A percentile compares a stretch with the other conserved stretches of the same genome.
Conservation (phyloP, 2,888 invertebrate genomes). For the Drosophila kuntzei region DNA sequence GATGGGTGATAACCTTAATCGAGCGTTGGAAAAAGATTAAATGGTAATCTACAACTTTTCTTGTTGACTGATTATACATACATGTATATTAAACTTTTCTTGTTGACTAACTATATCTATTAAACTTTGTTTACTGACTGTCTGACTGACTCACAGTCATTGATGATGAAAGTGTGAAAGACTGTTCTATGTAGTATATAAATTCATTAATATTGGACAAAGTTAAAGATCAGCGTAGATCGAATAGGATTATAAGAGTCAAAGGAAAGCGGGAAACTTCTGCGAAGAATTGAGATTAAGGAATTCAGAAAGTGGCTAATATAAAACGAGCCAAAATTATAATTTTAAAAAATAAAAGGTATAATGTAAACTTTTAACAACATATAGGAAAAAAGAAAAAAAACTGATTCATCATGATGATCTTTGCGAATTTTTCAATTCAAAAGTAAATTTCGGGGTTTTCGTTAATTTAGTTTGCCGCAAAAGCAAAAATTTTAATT, state of each 20-base stretch:
- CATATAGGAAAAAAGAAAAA: background rate
- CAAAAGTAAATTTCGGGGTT: constrained; percentile 36
- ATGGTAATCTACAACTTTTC: constrained; percentile 4
- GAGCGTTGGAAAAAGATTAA: constrained; percentile 2
- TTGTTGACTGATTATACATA: background rate
- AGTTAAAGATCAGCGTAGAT: background rate
- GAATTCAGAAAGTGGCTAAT: too few relatives aligned
- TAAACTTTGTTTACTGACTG: background rate
- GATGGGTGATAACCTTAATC: background rate
- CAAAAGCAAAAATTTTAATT: constrained; percentile 47
- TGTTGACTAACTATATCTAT: background rate
- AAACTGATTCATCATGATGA: constrained; percentile 10
- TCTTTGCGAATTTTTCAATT: constrained; percentile 12
- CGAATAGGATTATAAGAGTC: background rate
- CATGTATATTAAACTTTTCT: too few relatives aligned
- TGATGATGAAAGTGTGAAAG: background rate
- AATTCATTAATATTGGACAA: background rate
- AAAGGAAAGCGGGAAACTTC: too few relatives aligned
- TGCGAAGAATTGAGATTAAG: too few relatives aligned
- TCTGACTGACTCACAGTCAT: constrained; percentile 1
- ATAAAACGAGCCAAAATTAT: too few relatives aligned
- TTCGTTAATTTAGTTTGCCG: constrained; percentile 16
- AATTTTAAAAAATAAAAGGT: too few relatives aligned
- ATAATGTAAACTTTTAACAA: too few relatives aligned
- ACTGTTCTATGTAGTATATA: background rate